phyloP scores from a whole-genome alignment of 2,113 vertebrate species.

The Hypocryptadius cinnamomeus region DNA sequence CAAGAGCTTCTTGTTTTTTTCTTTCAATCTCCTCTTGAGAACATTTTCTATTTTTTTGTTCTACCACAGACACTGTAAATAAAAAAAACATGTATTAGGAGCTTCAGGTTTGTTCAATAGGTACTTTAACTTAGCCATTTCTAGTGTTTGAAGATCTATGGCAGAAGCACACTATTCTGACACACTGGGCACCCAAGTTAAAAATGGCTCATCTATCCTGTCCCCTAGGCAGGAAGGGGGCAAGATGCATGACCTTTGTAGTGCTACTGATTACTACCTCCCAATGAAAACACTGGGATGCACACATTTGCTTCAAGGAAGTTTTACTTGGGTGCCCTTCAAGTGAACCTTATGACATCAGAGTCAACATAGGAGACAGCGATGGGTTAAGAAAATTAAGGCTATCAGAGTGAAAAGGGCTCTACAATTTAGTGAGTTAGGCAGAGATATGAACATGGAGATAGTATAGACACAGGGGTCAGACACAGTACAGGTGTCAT shows the following conservation, averaged over 20 bases:
- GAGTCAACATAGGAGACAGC: neutral
- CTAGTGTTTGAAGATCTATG: neutral
- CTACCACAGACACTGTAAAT: constrained; percentile 72
- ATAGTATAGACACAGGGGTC: constrained; percentile 21
- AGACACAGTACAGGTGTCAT: constrained; percentile 35
- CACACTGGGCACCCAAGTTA: neutral
- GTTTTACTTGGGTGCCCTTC: constrained; percentile 43
- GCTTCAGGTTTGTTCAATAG: neutral
- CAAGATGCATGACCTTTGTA: constrained; percentile 25
- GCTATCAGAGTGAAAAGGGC: constrained; percentile 22
- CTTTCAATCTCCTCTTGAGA: constrained; percentile 87
- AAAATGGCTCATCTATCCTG: constrained; percentile 23
- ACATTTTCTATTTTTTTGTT: constrained; percentile 75
- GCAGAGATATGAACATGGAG: neutral
- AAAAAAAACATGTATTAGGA: neutral
- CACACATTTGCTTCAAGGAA: constrained; percentile 37
- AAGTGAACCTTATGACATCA: constrained; percentile 35
- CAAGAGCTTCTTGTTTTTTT: constrained; percentile 89
- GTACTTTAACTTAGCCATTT: neutral
- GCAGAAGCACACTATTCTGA: neutral
- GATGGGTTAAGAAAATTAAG: constrained; percentile 2
- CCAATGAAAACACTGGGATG: neutral
- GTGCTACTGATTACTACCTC: neutral
- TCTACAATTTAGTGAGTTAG: neutral
- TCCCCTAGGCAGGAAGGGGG: constrained; percentile 23